Conservation (phyloP, 2,113 vertebrate genomes). For the Anoura caudifer region DNA sequence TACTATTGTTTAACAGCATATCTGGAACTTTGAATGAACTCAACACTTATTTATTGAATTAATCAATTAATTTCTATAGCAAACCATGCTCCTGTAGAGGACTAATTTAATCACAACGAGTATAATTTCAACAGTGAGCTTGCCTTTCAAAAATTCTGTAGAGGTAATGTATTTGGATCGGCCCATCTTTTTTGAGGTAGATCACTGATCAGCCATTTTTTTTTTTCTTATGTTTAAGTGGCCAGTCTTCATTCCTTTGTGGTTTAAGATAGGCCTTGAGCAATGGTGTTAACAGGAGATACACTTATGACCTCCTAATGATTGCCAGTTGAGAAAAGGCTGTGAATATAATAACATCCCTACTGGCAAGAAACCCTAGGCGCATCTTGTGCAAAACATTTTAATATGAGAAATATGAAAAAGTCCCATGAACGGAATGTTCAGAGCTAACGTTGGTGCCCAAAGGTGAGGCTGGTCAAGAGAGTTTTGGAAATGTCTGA, state of each 20-base stretch:
- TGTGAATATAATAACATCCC: background rate
- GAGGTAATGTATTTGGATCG: background rate
- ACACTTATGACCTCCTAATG: background rate
- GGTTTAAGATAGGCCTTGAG: background rate
- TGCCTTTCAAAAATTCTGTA: background rate
- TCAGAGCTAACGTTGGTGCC: background rate
- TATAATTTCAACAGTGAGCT: background rate
- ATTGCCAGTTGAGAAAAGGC: background rate
- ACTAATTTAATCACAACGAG: background rate
- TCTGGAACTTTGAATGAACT: background rate
- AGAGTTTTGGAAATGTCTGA: background rate
- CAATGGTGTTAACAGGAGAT: background rate
- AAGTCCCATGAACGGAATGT: background rate
- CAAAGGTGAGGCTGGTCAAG: background rate
- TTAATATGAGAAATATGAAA: background rate
- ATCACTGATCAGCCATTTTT: background rate
- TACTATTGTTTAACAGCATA: background rate
- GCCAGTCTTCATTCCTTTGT: background rate
- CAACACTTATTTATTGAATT: background rate
- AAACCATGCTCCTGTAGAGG: background rate
- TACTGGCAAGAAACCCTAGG: background rate
- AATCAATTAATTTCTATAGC: background rate
- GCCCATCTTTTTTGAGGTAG: background rate
- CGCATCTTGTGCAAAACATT: background rate
- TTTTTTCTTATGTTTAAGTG: background rate